Conservation (phyloP, 1,140 invertebrate species). For the Gonatopus flavifemur region DNA sequence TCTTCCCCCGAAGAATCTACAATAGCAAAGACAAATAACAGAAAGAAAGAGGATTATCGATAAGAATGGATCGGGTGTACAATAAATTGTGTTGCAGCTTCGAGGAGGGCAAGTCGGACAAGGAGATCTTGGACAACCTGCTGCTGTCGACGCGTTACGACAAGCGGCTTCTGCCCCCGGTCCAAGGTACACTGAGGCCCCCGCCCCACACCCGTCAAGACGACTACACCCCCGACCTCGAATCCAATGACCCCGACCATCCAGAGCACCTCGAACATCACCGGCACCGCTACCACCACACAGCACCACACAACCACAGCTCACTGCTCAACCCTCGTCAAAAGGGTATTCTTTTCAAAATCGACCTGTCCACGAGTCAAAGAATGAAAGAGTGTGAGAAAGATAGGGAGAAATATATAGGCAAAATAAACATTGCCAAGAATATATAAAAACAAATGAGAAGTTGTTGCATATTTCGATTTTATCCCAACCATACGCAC, state of each 20-base stretch:
- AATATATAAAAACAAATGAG: background rate
- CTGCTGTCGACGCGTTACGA: conserved; percentile 79
- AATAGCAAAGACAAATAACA: too few species aligned
- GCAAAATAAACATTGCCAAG: background rate
- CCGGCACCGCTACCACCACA: conserved; percentile 49
- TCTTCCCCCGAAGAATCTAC: too few species aligned
- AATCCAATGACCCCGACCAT: conserved; percentile 51
- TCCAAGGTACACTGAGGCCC: conserved; percentile 70
- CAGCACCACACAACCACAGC: conserved; percentile 57
- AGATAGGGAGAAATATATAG: background rate
- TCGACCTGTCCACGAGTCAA: conserved; percentile 15
- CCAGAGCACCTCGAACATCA: conserved; percentile 53
- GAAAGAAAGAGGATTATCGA: too few species aligned
- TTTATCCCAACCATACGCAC: too few species aligned
- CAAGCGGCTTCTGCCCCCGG: conserved; percentile 82
- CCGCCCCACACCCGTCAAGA: conserved; percentile 53
- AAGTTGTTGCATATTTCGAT: too few species aligned
- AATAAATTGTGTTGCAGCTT: conserved; percentile 65
- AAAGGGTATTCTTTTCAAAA: conserved; percentile 46
- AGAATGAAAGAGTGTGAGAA: background rate
- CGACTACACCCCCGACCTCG: conserved; percentile 49
- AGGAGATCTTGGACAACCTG: conserved; percentile 84
- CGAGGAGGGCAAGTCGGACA: conserved; percentile 85
- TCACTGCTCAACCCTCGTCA: conserved; percentile 53
- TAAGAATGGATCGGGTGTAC: conserved; percentile 8